Percentiles rank a stretch among this genome's conserved stretches.
Evolutionary conservation across 2,113 vertebrate species (phyloP).

Genomic region (Tetraodon nigroviridis): DNA sequence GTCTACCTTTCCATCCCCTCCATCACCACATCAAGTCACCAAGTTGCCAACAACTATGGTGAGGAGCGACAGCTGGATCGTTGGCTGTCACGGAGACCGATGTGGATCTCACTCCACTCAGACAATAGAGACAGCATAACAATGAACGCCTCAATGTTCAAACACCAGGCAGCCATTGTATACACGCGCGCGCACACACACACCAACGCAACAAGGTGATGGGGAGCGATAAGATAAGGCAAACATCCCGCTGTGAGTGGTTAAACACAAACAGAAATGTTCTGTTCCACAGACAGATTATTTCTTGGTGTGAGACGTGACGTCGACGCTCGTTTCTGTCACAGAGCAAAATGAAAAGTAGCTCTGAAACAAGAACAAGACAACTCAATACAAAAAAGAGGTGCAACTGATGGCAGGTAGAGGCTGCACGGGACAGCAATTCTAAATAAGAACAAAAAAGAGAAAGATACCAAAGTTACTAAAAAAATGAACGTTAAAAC

Average conservation of each 20-base stretch:
- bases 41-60: slow-evolving; percentile 29
- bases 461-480: too few relatives aligned
- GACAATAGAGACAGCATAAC: slow-evolving; percentile 60
- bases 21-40: slow-evolving; percentile 10
- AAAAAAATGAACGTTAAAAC: too few relatives aligned
- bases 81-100: slow-evolving; percentile 65
- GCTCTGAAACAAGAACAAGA: background rate
- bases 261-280: slow-evolving; percentile 34
- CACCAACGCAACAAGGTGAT: slow-evolving; percentile 24
- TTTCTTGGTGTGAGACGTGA: background rate
- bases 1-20: background rate
- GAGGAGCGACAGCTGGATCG: slow-evolving; percentile 61
- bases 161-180: slow-evolving; percentile 17
- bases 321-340: slow-evolving; percentile 1
- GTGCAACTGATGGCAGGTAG: too few relatives aligned
- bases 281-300: slow-evolving; percentile 13
- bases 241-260: slow-evolving; percentile 15
- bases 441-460: too few relatives aligned
- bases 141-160: slow-evolving; percentile 56
- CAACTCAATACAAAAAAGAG: too few relatives aligned
- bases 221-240: slow-evolving; percentile 22
- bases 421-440: too few relatives aligned
- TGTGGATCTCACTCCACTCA: slow-evolving; percentile 52
- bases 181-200: slow-evolving; percentile 11
- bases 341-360: background rate